These are phyloP conservation scores for Molothrus aeneus DNA, from an alignment of 2,797 vertebrate species.

Conservation along the genomic window DNA sequence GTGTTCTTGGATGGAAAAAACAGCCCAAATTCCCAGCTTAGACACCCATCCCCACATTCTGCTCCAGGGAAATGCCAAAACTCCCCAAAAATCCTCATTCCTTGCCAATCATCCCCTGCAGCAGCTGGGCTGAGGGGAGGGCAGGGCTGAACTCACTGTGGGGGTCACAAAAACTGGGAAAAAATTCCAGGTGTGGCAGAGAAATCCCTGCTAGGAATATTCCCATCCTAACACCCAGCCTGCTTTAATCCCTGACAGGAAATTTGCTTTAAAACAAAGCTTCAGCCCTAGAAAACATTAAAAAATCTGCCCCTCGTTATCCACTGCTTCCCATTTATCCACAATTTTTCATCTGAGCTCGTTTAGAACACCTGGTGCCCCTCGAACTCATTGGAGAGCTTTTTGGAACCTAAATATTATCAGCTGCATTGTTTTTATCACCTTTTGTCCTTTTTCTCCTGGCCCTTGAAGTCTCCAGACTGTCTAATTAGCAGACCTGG, in stretches of 20 bases:
- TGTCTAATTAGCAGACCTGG: neutral
- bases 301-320: neutral
- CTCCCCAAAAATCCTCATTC: neutral
- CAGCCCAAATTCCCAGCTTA: neutral
- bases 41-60: neutral
- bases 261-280: neutral
- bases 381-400: neutral
- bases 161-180: neutral
- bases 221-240: neutral
- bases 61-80: neutral
- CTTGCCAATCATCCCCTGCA: neutral
- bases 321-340: neutral
- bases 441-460: neutral
- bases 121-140: neutral
- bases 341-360: neutral
- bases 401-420: neutral
- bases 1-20: too few relatives aligned
- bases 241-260: neutral
- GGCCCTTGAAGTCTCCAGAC: neutral
- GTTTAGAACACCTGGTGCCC: neutral
- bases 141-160: neutral
- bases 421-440: neutral
- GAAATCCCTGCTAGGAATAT: neutral
- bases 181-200: neutral
- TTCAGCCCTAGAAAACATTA: neutral